Percentiles rank a stretch among this genome's conserved stretches.
These are phyloP conservation scores for Allacma fusca DNA, from an alignment of 2,888 invertebrate genomes.

Conservation along the genomic window DNA sequence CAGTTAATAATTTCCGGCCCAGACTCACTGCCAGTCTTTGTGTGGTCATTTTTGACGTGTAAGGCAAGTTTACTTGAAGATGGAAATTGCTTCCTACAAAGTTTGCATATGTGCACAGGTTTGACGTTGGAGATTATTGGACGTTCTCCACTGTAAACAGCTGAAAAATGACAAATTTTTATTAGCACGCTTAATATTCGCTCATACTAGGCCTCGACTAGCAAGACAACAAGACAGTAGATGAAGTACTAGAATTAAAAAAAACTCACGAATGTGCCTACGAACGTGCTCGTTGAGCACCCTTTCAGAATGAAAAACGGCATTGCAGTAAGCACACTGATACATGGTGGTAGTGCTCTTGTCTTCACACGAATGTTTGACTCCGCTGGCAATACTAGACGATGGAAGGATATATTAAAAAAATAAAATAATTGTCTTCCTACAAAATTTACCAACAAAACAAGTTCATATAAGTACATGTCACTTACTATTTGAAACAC, in stretches of 20 bases:
- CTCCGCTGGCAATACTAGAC: constrained; percentile 33
- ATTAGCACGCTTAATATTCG: no score
- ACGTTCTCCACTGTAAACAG: no score
- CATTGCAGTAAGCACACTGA: constrained; percentile 37
- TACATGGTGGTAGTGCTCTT: constrained; percentile 28
- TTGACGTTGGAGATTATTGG: no score
- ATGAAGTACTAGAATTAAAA: no score
- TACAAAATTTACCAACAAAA: no score
- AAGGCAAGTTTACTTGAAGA: neutral
- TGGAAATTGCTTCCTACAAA: neutral
- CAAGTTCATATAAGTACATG: no score
- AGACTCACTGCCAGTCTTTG: neutral
- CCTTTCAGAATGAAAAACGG: constrained; percentile 27
- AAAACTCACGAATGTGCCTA: constrained; percentile 25
- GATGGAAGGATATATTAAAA: no score
- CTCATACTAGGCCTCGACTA: no score
- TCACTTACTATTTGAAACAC: constrained; percentile 30
- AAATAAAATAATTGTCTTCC: no score
- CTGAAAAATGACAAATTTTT: no score
- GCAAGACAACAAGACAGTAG: no score
- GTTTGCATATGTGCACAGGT: neutral
- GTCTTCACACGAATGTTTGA: constrained; percentile 23
- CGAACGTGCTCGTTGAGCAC: constrained; percentile 30
- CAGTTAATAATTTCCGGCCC: neutral
- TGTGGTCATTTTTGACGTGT: constrained; percentile 5